phyloP scores from a whole-genome alignment of 1,140 invertebrate genomes.

The Musca domestica region DNA sequence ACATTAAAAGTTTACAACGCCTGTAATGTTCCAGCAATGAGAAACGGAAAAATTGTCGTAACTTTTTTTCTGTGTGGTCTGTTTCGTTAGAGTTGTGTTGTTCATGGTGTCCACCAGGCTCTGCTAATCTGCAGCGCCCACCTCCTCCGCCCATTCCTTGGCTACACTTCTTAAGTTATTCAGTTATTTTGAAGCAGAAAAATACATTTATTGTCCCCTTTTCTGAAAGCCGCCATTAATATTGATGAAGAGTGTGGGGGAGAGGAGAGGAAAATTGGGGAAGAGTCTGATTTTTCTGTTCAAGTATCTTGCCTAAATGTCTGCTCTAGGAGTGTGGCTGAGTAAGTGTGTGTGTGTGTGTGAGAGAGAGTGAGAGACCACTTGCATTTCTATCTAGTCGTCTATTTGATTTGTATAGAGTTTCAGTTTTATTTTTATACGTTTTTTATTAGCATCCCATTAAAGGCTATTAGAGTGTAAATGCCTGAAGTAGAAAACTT shows the following conservation, averaged over 20 bases:
- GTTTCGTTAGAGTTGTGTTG: too few species aligned
- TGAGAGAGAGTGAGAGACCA: too few species aligned
- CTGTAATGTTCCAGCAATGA: constrained; percentile 20
- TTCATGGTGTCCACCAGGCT: too few species aligned
- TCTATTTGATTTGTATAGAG: constrained; percentile 5
- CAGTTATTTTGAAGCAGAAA: not conserved
- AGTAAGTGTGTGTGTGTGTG: too few species aligned
- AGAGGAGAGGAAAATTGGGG: too few species aligned
- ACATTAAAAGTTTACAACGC: constrained; percentile 52
- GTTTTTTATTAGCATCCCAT: constrained; percentile 17
- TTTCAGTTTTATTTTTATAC: constrained; percentile 15
- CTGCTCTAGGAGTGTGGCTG: too few species aligned
- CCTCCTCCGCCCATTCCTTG: not conserved
- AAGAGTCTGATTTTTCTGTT: too few species aligned
- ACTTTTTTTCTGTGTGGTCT: constrained; percentile 1
- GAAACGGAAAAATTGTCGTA: constrained; percentile 28
- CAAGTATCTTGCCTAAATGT: too few species aligned
- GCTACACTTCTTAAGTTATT: not conserved
- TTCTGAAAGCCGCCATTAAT: not conserved
- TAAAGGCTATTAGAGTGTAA: constrained; percentile 21
- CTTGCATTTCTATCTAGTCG: too few species aligned
- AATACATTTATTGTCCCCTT: constrained; percentile 16
- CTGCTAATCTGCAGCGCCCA: too few species aligned
- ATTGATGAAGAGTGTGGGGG: too few species aligned
- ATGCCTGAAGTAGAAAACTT: constrained; percentile 19